A percentile compares a stretch with the other conserved stretches of the same genome.
phyloP scores from a whole-genome alignment of 2,797 vertebrate species.

The Notolabrus celidotus region DNA sequence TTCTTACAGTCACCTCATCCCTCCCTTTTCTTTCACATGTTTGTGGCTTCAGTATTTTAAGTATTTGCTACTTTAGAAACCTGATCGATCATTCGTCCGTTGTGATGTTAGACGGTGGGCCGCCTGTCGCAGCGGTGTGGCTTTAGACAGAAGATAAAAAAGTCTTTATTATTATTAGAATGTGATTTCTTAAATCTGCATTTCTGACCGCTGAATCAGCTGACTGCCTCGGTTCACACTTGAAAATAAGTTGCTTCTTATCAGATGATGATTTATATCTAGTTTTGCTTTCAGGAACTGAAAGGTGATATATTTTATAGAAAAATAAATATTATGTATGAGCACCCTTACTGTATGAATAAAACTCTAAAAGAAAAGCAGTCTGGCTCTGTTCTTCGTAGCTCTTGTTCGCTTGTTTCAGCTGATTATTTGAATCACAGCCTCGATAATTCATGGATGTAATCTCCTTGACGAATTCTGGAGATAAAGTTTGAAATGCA shows the following conservation, averaged over 20 bases:
- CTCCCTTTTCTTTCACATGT: slow-evolving; percentile 60
- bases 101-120: slow-evolving; percentile 52
- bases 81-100: slow-evolving; percentile 55
- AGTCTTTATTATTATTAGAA: slow-evolving; percentile 70
- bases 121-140: slow-evolving; percentile 48
- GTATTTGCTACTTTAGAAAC: slow-evolving; percentile 71
- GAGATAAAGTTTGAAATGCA: too few species aligned
- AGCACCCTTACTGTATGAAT: slow-evolving; percentile 82
- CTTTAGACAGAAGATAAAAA: slow-evolving; percentile 55
- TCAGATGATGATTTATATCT: slow-evolving; percentile 83
- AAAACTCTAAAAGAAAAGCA: slow-evolving; percentile 73
- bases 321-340: slow-evolving; percentile 78
- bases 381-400: not conserved
- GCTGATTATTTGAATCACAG: too few species aligned
- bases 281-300: slow-evolving; percentile 84
- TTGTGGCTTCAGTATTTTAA: slow-evolving; percentile 66
- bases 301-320: slow-evolving; percentile 88
- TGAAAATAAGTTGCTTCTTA: slow-evolving; percentile 83
- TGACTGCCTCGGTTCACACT: slow-evolving; percentile 82
- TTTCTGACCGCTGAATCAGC: slow-evolving; percentile 71
- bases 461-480: too few species aligned
- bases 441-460: too few species aligned
- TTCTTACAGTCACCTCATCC: slow-evolving; percentile 24
- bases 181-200: slow-evolving; percentile 75
- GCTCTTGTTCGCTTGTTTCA: not conserved